Evolutionary conservation across 2,797 vertebrate species (phyloP), one percentile per base, ranked within the genome.

Genomic region (Saguinus oedipus): DNA sequence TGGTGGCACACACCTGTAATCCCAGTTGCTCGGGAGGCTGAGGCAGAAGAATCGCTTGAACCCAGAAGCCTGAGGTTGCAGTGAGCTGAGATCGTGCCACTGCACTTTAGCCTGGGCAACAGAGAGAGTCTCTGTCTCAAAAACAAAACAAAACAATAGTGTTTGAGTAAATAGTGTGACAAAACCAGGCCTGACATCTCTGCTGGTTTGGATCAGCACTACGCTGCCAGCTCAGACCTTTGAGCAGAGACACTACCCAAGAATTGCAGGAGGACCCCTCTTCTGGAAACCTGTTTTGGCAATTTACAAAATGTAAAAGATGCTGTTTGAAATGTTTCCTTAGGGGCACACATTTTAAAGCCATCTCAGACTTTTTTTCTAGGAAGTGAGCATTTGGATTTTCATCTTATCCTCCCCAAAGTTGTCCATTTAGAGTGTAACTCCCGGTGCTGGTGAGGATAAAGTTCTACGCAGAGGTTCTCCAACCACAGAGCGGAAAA

Each of bases 381-480:
- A 7, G 17, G 26, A 97, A 95, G 89, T 95, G 92, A 96, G 94
- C 0, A 3, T 1, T 12, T 59, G 36, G 22, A 46, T 93, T 83
- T 94, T 68, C 50, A 46, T 88, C 19, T 14, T 93, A 33, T 50
- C 55, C 42, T 92, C 46, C 30, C 10, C 0, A 0, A 64, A 90
- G 75, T 13, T 53, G 79, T 36, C 72, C 4, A 87, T 82, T 79
- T 85, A 86, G 90, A 84, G 1, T 12, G 74, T 1, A 70, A 64
- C 68, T 95, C 92, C 96, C 50, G 76, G 79, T 82, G 42, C 53
- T 97, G 89, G 95, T 86, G 97, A 95, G 97, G 89, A 97, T 95
- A 92, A 89, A 5, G 79, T 94, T 96, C 33, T 14, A 64, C n/a
- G 80, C 70, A 53, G 7, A 1, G 0, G 61, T 72, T 94, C 55